Percentiles rank a stretch among this genome's conserved stretches.
Conservation (phyloP, 92 coral and sea anemone genomes). For the Meandrina meandrites region DNA sequence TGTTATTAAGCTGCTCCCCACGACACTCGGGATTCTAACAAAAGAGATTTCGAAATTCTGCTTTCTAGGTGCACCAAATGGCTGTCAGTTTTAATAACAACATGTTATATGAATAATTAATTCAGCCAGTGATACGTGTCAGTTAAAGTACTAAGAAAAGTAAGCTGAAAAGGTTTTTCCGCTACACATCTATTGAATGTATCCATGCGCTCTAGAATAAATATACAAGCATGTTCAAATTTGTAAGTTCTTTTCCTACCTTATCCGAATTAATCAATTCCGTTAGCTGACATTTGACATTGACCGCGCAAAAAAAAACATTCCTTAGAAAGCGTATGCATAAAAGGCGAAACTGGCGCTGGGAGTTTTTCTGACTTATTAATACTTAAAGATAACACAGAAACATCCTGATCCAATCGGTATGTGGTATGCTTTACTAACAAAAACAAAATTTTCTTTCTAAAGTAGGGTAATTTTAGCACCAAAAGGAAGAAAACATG, state of each 20-base stretch:
- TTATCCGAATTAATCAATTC: background rate
- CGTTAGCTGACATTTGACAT: background rate
- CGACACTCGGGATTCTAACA: background rate
- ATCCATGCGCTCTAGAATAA: background rate
- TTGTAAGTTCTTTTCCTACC: background rate
- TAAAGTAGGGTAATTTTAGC: background rate
- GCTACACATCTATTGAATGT: background rate
- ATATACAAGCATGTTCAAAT: background rate
- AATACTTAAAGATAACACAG: background rate
- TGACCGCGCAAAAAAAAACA: background rate
- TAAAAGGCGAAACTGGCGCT: background rate
- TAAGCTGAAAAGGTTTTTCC: background rate
- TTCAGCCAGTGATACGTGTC: background rate
- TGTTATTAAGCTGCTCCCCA: background rate
- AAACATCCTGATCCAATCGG: background rate
- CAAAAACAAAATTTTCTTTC: background rate
- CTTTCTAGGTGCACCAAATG: background rate
- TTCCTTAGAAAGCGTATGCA: background rate
- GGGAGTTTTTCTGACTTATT: background rate
- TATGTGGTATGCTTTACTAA: background rate
- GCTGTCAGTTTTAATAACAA: background rate
- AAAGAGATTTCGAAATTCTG: background rate
- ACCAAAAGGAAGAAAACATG: background rate
- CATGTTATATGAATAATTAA: background rate
- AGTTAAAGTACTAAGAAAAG: background rate